Base-by-base conservation (phyloP, 1,140 invertebrate species). In the Zaprionus capensis region DNA sequence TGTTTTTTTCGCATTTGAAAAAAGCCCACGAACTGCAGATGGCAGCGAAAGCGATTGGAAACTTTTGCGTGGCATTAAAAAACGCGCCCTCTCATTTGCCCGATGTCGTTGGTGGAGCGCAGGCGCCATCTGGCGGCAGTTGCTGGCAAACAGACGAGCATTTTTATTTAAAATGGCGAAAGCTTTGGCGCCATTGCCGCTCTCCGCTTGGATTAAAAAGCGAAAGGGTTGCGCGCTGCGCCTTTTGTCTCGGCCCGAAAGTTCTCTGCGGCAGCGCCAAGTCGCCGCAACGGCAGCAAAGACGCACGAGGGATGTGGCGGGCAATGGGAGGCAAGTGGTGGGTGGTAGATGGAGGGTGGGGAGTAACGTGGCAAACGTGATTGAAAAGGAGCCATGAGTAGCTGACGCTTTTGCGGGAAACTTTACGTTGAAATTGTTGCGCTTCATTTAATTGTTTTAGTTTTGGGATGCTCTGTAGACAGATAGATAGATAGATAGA, bases 121-220 rank as follows among this genome's bases (percentile, higher is more conserved):
- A 34, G n/a, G 38, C 82, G 82, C 82, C 82, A 86, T 76, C 82
- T 85, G 58, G 38, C 67, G 80, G 79, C 68, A 34, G 41, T 14
- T 26, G 56, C 7, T 26, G 17, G 65, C 61, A 85, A 76, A 75
- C 75, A 46, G 41, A 65, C 67, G 44, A 57, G 57, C 70, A 78
- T 88, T 88, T 88, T 82, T 87, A 83, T 87, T 83, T 88, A 87
- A 87, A 87, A 86, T 88, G 81, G 81, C 84, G 84, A 87, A 87
- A 87, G 84, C 84, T 87, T 87, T 87, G 84, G 84, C 84, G 84
- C 84, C 84, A 88, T 81, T 62, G 71, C 69, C 41, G 63, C 77
- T 76, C 65, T 34, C 56, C 71, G 67, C 63, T 83, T 80, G 81
- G 66, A 74, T 87, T 84, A 87, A 87, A 87, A 87, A 87, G 85